Base-by-base conservation (phyloP, 53 echinoderm and acorn worm genomes). In the Patiria pectinifera region DNA sequence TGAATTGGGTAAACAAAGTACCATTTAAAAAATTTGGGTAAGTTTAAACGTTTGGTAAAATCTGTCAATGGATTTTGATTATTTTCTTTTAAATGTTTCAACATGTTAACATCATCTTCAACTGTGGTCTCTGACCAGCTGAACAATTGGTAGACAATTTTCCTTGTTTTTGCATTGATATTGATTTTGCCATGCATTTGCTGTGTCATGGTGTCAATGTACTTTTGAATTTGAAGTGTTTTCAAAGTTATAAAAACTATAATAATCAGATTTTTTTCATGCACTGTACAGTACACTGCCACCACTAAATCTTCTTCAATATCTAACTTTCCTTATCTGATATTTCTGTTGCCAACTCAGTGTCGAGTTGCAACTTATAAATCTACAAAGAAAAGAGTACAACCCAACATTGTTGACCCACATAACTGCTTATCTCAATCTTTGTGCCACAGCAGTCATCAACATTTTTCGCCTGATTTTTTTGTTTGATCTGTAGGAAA, bases 301-400 rank as follows among this genome's bases (percentile, higher is more conserved):
- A 45, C 44, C 79, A 45, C 12, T 11, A 78, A 78, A 45, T n/a
- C 21, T 19, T 78, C 6, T 43, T 12, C 43, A 25, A 76, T 23
- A 23, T 18, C 66, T 16, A 4, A 21, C 7, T 12, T 74, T 74
- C 21, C 74, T 76, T 76, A 66, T 43, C 76, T 22, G 6, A 10
- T 76, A 76, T 25, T 25, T 76, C 26, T 76, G 26, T 10, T 76
- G 76, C 76, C 76, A 79, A 79, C 24, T 45, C 19, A 74, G 24
- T 9, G 10, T 9, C 43, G 4, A 84, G 22, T 53, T 82, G 58
- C 18, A 19, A 19, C 24, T 15, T 16, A 59, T 18, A 24, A 25
- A 62, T 21, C n/a, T 16, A 82, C 61, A 84, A 84, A 59, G 21
- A 22, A 25, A 84, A 82, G 47, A 83, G 78, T 26, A 11, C 78